phyloP scores from a whole-genome alignment of 2,113 vertebrate species.

The Anseranas semipalmata region DNA sequence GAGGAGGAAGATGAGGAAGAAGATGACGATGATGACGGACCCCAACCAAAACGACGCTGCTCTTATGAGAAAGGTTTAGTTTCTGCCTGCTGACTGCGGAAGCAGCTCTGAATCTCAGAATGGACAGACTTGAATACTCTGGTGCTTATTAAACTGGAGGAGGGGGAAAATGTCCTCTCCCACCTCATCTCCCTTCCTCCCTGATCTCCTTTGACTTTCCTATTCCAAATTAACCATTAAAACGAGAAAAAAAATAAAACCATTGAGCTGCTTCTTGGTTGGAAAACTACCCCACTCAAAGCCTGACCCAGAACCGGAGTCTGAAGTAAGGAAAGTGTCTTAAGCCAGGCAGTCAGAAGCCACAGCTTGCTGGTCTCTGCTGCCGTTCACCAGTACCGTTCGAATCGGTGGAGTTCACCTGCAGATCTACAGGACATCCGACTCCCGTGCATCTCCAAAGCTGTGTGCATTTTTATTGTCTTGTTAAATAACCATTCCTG shows the following conservation, averaged over 20 bases:
- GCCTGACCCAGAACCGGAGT: constrained; percentile 43
- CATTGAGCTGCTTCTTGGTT: constrained; percentile 58
- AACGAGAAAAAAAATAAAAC: not conserved
- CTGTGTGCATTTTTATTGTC: constrained; percentile 39
- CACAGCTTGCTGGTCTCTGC: not conserved
- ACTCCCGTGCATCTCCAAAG: constrained; percentile 52
- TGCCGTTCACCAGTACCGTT: not conserved
- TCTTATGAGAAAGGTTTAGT: constrained; percentile 95
- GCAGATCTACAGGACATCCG: not conserved
- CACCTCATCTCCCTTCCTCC: constrained; percentile 64
- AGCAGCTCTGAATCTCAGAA: not conserved
- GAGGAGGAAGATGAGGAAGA: constrained; percentile 94
- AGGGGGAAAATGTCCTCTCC: constrained; percentile 49
- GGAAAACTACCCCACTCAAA: constrained; percentile 23
- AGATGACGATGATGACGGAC: constrained; percentile 88
- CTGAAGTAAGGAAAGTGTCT: constrained; percentile 42
- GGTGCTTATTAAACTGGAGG: constrained; percentile 75
- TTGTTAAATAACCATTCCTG: constrained; percentile 70
- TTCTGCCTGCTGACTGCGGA: constrained; percentile 90
- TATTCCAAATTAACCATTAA: constrained; percentile 49
- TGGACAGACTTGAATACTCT: constrained; percentile 71
- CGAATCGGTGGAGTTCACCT: not conserved
- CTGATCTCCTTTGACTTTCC: constrained; percentile 72
- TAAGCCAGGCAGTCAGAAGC: not conserved
- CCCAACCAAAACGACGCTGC: constrained; percentile 91